Conservation (phyloP, 1,140 invertebrate species). For the Agraylea sexmaculata region DNA sequence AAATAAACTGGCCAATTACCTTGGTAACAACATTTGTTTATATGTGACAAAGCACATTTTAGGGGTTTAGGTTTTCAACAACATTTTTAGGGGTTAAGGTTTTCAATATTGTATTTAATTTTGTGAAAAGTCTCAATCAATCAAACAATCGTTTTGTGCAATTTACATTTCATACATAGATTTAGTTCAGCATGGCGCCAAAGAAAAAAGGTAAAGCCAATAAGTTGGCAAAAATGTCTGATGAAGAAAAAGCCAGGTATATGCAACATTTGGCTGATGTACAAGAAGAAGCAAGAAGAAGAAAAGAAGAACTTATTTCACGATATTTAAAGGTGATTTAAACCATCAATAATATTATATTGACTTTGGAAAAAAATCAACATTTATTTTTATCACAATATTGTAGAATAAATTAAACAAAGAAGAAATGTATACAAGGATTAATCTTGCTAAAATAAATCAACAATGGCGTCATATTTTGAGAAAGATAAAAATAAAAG, state of each 20-base stretch:
- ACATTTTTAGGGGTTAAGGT: no score
- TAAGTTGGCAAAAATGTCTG: slow-evolving; percentile 67
- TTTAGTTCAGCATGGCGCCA: slow-evolving; percentile 36
- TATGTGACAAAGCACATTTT: no score
- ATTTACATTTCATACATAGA: no score
- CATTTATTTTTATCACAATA: slow-evolving; percentile 5
- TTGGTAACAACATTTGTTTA: no score
- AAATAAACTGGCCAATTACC: no score
- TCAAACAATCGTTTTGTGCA: no score
- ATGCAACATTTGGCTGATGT: slow-evolving; percentile 64
- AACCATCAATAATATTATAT: slow-evolving; percentile 6
- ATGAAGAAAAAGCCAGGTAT: slow-evolving; percentile 65
- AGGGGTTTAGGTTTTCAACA: no score
- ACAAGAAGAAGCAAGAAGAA: slow-evolving; percentile 60
- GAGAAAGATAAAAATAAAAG: slow-evolving; percentile 58
- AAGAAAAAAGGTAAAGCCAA: slow-evolving; percentile 61
- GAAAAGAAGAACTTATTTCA: slow-evolving; percentile 65
- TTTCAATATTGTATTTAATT: no score
- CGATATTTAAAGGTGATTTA: slow-evolving; percentile 60
- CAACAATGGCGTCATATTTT: slow-evolving; percentile 68
- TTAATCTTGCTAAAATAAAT: slow-evolving; percentile 73
- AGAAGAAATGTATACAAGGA: slow-evolving; percentile 61
- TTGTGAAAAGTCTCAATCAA: no score
- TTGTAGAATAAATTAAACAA: slow-evolving; percentile 64
- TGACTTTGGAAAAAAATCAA: slow-evolving; percentile 9